Base-by-base conservation (phyloP, 2,797 vertebrate species). In the Craterocephalus amniculus region DNA sequence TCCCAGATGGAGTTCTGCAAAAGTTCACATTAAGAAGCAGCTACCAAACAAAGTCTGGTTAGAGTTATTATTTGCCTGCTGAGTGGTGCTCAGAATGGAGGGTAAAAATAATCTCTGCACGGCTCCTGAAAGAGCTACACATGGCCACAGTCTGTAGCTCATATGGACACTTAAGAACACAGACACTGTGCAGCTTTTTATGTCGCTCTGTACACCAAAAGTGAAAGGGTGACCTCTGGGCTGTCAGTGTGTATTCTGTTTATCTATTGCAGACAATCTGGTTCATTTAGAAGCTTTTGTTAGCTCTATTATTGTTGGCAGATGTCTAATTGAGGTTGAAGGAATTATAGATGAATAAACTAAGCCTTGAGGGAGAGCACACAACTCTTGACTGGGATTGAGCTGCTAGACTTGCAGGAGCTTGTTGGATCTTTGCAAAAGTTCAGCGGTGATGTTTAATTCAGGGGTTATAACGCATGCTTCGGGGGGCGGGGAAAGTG, bases 311-410 rank as follows among this genome's bases (percentile, higher is more conserved):
- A 81, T 83, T 83, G 74, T 84, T 81, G 80, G 84, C 87, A 88
- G 89, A 91, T 89, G 90, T 89, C 88, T 90, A 89, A 93, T 88
- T 90, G 84, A 91, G 86, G 88, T 90, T 90, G 85, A 91, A 87
- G 74, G 72, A 91, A 91, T 90, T 87, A 92, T 87, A 81, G 76
- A 88, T 92, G 83, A 92, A 91, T 89, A 90, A 91, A 88, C 78
- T 52, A 73, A 87, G 75, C 86, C 88, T 78, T 79, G 45, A 75
- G 77, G 85, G 81, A 88, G 73, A 83, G 80, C 64, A 83, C 61
- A 81, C 75, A 78, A 80, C 74, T 70, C 81, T 48, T 68, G 83
- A 79, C 76, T 52, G 75, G 76, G 71, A 79, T 87, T 81, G 81
- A 78, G 83, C 80, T 85, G 70, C 61, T n/a, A 49, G 74, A 67